Percentiles rank a stretch among this genome's conserved stretches.
phyloP scores from a whole-genome alignment of 2,113 vertebrate species.

The Anseranas semipalmata region DNA sequence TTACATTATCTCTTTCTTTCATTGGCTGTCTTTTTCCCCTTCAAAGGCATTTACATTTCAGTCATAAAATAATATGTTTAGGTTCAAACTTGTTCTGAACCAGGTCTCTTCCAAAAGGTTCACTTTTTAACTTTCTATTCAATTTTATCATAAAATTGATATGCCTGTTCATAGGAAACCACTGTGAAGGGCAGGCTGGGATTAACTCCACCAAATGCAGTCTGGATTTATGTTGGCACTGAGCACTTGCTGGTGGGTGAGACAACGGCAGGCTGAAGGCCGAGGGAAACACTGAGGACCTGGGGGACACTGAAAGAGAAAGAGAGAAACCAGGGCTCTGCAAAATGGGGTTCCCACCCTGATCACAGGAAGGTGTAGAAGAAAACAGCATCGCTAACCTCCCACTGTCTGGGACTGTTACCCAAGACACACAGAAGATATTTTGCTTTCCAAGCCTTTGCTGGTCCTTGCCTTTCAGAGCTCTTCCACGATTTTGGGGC shows the following conservation, averaged over 20 bases:
- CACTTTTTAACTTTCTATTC: background rate
- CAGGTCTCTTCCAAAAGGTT: background rate
- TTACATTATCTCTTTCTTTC: background rate
- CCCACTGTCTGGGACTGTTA: background rate
- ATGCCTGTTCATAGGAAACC: background rate
- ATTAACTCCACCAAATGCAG: background rate
- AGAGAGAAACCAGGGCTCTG: background rate
- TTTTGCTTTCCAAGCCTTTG: background rate
- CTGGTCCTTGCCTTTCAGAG: background rate
- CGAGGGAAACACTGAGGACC: background rate
- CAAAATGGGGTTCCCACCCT: background rate
- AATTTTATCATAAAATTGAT: background rate
- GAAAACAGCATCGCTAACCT: background rate
- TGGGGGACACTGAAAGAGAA: background rate
- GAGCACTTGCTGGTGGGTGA: background rate
- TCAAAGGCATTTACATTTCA: slow-evolving; percentile 1
- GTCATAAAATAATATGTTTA: background rate
- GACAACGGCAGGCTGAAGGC: background rate
- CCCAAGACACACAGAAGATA: background rate
- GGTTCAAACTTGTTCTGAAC: background rate
- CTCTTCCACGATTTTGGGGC: background rate
- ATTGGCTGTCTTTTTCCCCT: background rate
- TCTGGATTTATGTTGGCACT: background rate
- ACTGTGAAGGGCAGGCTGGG: background rate
- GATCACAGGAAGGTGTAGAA: background rate